Evolutionary conservation across 2,113 vertebrate species (phyloP), one percentile per base, ranked within the genome.

Genomic region (Smithornis capensis): DNA sequence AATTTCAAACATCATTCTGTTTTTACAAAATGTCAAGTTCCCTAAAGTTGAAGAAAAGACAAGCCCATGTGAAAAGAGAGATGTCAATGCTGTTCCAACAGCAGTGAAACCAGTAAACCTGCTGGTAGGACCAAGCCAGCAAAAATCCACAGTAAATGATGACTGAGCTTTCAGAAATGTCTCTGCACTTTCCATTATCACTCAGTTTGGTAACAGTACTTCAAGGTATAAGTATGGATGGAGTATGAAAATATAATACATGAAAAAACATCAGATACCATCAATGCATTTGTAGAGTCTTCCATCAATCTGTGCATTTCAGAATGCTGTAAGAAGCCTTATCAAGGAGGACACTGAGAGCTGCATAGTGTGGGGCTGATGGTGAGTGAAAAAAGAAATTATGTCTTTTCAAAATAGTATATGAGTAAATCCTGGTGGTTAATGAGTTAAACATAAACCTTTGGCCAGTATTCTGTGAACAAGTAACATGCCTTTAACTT

Each of bases 11-110:
- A 84, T 57, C 70, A 57, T 64, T 86, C 79, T 45, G 65, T 67
- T 93, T 75, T 82, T 65, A 93, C 73, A 91, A 89, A 95, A 90
- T 55, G 37, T 50, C 87, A 88, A 33, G 74, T 91, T 94, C 90
- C 87, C 71, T 75, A 83, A 89, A 86, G 44, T 12, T 53, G 45
- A 89, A 79, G 85, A 67, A 92, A 93, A 93, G 55, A 91, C 67
- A 87, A 89, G 65, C 67, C 81, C 57, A 56, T 40, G 7, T 68
- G 35, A 78, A 80, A 92, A 91, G 25, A 28, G 82, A 77, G 87
- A 80, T 64, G 59, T 29, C 77, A 92, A 50, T 76, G 8, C 63
- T 60, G 57, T 80, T 89, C 55, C 50, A 69, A 50, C 71, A 70
- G 65, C 42, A 70, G 60, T 19, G 55, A 79, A 83, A 90, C 9